Conservation (phyloP, 2,797 vertebrate species). For the Luscinia megarhynchos region DNA sequence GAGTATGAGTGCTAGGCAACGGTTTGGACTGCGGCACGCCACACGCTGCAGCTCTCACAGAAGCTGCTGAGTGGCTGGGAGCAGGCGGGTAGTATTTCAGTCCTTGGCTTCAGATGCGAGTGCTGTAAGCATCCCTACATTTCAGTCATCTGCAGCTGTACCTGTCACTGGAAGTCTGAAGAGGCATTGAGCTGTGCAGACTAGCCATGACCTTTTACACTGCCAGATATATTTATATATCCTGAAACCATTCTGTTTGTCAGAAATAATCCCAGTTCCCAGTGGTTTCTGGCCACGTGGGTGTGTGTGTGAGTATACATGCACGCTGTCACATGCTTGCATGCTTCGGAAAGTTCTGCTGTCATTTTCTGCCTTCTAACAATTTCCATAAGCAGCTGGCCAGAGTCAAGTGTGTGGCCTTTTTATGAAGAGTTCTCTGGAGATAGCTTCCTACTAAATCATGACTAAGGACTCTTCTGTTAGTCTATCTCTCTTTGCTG, state of each 20-base stretch:
- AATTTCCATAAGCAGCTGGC: background rate
- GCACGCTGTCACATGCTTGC: rapidly evolving
- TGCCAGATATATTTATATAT: background rate
- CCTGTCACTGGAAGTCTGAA: background rate
- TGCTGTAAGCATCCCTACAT: background rate
- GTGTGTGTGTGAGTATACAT: background rate
- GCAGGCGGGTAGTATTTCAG: background rate
- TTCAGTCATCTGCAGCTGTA: slow-evolving; percentile 8
- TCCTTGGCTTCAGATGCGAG: background rate
- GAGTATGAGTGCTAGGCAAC: slow-evolving; percentile 39
- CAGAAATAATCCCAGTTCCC: background rate
- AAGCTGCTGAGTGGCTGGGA: background rate
- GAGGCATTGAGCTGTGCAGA: background rate
- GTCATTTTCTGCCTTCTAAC: background rate
- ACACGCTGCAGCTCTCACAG: background rate
- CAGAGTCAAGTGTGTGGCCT: background rate
- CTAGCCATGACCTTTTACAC: background rate
- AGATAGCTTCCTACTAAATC: background rate
- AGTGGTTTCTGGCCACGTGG: background rate
- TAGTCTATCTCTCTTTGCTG: background rate
- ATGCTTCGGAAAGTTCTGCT: background rate
- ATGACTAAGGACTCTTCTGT: background rate
- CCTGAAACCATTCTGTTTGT: background rate
- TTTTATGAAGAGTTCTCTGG: background rate
- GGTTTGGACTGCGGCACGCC: background rate